Conservation (phyloP, 2,797 vertebrate species). For the Enteromius paludinosus region DNA sequence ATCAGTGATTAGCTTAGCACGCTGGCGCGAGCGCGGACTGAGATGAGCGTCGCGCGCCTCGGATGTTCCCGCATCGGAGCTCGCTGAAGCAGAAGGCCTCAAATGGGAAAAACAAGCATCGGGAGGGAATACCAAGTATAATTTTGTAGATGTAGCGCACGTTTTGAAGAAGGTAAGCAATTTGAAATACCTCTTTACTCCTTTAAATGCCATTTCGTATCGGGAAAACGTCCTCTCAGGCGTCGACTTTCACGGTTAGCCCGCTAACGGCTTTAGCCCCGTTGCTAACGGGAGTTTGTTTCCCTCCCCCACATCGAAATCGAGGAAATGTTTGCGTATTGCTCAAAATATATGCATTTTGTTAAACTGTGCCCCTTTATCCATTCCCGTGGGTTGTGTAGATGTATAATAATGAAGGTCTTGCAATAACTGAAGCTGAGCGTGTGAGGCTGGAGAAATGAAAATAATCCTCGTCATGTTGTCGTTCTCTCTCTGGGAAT, state of each 20-base stretch:
- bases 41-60: conserved; percentile 77
- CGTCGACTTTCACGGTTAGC: conserved; percentile 32
- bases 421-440: background rate
- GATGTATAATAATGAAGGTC: background rate
- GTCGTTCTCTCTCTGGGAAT: conserved; percentile 35
- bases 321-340: conserved; percentile 24
- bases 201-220: background rate
- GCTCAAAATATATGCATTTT: background rate
- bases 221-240: background rate
- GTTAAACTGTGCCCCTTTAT: background rate
- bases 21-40: conserved; percentile 67
- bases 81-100: conserved; percentile 74
- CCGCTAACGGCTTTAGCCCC: conserved; percentile 37
- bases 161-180: conserved; percentile 74
- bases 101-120: conserved; percentile 84
- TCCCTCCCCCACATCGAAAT: conserved; percentile 35
- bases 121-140: conserved; percentile 74
- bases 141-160: conserved; percentile 67
- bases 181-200: background rate
- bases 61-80: conserved; percentile 76
- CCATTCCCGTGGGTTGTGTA: too few species aligned
- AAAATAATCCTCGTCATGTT: conserved; percentile 30
- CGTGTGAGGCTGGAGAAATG: conserved; percentile 12
- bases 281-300: conserved; percentile 45
- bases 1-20: conserved; percentile 66